Evolutionary conservation across 2,888 invertebrate genomes (phyloP).

Genomic region (Macrophya alboannulata): DNA sequence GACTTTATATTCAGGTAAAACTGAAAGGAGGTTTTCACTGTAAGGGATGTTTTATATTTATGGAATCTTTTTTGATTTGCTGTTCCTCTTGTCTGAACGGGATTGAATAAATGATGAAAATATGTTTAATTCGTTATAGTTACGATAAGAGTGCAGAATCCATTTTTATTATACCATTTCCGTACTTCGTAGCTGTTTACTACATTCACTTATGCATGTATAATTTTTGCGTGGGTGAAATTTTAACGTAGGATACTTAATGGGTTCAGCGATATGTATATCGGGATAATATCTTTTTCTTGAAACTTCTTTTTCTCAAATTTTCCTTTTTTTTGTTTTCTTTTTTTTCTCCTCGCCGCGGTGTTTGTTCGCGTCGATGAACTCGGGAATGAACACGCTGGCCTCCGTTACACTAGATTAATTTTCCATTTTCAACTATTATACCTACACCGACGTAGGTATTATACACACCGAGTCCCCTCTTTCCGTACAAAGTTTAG

Average conservation of each 20-base stretch:
- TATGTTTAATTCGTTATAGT: neutral
- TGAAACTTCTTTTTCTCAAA: neutral
- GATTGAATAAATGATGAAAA: neutral
- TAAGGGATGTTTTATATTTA: neutral
- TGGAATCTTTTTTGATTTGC: neutral
- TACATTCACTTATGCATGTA: neutral
- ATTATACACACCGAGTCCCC: conserved; percentile 1
- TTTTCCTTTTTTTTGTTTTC: neutral
- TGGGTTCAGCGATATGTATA: neutral
- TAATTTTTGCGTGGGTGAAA: neutral
- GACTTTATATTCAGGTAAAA: conserved; percentile 35
- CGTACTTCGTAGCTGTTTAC: neutral
- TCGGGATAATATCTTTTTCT: neutral
- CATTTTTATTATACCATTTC: neutral
- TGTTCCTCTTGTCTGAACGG: neutral
- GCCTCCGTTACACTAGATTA: conserved; percentile 51
- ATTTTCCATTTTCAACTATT: conserved; percentile 54
- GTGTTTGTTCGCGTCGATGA: conserved; percentile 47
- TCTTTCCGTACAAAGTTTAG: conserved; percentile 31
- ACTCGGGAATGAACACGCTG: conserved; percentile 40
- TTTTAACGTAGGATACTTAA: neutral
- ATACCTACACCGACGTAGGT: conserved; percentile 9
- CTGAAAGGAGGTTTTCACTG: neutral
- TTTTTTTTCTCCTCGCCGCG: too few species aligned
- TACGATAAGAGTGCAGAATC: too few species aligned